Base-by-base conservation (phyloP, 2,888 invertebrate genomes). In the Matsumyia berberina region DNA sequence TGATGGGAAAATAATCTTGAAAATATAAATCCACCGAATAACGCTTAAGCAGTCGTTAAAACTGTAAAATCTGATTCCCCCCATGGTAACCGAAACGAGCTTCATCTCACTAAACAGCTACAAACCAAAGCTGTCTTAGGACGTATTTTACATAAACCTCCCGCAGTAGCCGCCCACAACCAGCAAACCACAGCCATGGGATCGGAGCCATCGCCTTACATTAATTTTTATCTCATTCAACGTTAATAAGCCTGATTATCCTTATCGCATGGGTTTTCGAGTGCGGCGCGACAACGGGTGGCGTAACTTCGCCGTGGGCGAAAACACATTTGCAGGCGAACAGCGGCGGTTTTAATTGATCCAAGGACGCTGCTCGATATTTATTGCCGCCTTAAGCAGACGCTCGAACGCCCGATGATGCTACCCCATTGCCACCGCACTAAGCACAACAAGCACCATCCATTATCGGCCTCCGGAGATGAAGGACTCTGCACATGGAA, bases 191-290 rank as follows among this genome's bases (percentile, higher is more conserved):
- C 51, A 39, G 8, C 39, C 39, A 53, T 51, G 33, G 62, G 62
- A 53, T 64, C 8, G 39, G 17, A 31, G 49, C 53, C 67, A 67
- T 66, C 35, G 58, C 35, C 51, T 51, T 17, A 35, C 60, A 69
- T 77, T 69, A 66, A 76, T 76, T 76, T 67, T 66, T 74, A 57
- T 66, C 74, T 64, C 51, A 42, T 66, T 67, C 53, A 60, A 67
- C 53, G 58, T 67, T 77, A 77, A 77, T 77, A 77, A 69, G 77
- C 58, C 51, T 53, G 42, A 77, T 77, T 77, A 77, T 77, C 67
- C 77, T 69, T 69, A 77, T 67, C 58, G 60, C 35, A 44, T 29
- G 58, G n/a, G 53, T 42, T 60, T 58, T 42, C n/a, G 29, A 44
- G 67, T 58, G 66, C 44, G 49, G 39, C 31, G 33, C n/a, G 24